Base-by-base conservation (phyloP, 2,797 vertebrate genomes). In the Poeciliopsis presidionis region DNA sequence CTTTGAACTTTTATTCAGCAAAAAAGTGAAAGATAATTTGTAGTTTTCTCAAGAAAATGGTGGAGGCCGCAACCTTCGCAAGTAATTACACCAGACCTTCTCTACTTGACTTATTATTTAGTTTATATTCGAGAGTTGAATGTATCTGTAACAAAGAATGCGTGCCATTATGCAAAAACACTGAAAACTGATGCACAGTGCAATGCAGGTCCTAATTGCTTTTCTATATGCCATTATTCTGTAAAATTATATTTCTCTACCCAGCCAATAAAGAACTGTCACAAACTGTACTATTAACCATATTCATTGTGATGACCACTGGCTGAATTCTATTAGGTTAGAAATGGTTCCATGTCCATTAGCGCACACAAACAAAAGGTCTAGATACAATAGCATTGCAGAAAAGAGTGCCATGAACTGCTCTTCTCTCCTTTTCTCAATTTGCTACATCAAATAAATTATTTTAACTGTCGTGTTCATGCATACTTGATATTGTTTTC, bases 341-440 rank as follows among this genome's bases (percentile, higher is more conserved):
- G 76, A 83, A 61, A 77, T 72, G 72, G 67, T 77, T 77, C 83
- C 79, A 79, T 76, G 74, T 84, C 33, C 22, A 81, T 75, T 72
- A 72, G 69, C n/a, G 74, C 30, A 80, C 59, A 87, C 82, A 87
- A 81, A 85, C 75, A 85, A 84, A 84, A 73, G 33, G 78, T 81
- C 61, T 43, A 25, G 55, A 86, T 75, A 87, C 69, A 83, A 84
- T 71, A 39, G 76, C 41, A 25, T 5, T 1, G 28, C 20, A 73
- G 45, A 74, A 77, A 81, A 59, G 49, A 87, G 77, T 78, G 61
- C 59, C 46, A 74, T 46, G 53, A 82, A 59, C 75, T 81, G 39
- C 75, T 81, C 57, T 61, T 75, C 51, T 76, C 4, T 46, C 22
- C 51, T 14, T 43, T 45, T 28, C 61, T 80, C 28, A 11, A 74